phyloP scores from a whole-genome alignment of 2,888 invertebrate species.

The Argyresthia goedartella region DNA sequence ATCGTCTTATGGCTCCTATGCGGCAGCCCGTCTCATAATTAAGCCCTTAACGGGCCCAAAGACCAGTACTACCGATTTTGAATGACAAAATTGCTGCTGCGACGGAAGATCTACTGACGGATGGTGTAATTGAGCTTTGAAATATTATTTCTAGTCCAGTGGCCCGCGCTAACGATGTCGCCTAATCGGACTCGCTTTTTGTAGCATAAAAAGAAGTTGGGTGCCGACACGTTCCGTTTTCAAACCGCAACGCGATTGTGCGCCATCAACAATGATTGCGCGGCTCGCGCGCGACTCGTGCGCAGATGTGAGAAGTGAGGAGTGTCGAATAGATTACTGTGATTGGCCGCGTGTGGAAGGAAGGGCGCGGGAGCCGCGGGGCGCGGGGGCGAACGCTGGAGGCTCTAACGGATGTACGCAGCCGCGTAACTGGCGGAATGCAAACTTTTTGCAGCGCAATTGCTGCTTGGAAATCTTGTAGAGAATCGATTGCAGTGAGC shows the following conservation, averaged over 20 bases:
- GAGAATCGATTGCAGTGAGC: constrained; percentile 22
- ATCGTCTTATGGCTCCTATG: constrained; percentile 37
- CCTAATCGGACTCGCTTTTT: constrained; percentile 12
- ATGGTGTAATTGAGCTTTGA: constrained; percentile 49
- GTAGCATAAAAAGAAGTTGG: constrained; percentile 1
- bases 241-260: constrained; percentile 28
- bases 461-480: constrained; percentile 29
- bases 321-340: constrained; percentile 47
- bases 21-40: constrained; percentile 41
- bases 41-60: constrained; percentile 41
- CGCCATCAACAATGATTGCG: constrained; percentile 19
- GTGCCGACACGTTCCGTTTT: constrained; percentile 25
- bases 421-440: constrained; percentile 26
- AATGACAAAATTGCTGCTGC: constrained; percentile 43
- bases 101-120: constrained; percentile 33
- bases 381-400: constrained; percentile 19
- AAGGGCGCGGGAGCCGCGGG: constrained; percentile 25
- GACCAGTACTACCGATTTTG: constrained; percentile 37
- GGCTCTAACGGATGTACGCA: constrained; percentile 32
- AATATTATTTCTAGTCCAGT: constrained; percentile 36
- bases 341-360: constrained; percentile 36
- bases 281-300: constrained; percentile 13
- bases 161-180: constrained; percentile 26
- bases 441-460: constrained; percentile 32
- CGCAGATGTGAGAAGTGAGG: constrained; percentile 20